Evolutionary conservation across 2,888 invertebrate genomes (phyloP).

Genomic region (Choreutis nemorana): DNA sequence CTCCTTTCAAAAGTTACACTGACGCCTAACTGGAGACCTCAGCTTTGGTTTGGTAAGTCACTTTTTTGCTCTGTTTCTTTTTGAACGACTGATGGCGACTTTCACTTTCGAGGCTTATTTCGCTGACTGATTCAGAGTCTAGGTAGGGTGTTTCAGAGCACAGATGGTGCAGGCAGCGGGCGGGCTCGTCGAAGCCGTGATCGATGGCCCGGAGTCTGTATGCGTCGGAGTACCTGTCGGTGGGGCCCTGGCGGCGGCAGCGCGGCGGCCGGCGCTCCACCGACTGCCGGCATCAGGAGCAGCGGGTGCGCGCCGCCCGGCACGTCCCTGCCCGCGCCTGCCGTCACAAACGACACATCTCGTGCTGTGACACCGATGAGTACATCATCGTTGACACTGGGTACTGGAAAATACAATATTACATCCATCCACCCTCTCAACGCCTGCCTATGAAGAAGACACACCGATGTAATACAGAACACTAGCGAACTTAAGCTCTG

Average conservation of each 20-base stretch:
- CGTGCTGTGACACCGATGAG: conserved; percentile 71
- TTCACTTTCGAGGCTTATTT: conserved; percentile 49
- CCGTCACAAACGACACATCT: conserved; percentile 75
- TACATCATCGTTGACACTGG: conserved; percentile 66
- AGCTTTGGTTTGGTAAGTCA: conserved; percentile 51
- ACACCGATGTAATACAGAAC: too few species aligned
- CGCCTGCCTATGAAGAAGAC: too few species aligned
- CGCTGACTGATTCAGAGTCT: conserved; percentile 49
- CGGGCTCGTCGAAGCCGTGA: conserved; percentile 34
- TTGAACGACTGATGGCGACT: conserved; percentile 44
- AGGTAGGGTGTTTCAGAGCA: conserved; percentile 26
- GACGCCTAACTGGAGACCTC: conserved; percentile 27
- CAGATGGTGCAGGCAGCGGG: conserved; percentile 35
- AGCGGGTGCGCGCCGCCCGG: conserved; percentile 37
- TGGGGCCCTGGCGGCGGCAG: conserved; percentile 30
- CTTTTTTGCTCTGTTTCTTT: conserved; percentile 31
- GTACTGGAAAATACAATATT: conserved; percentile 42
- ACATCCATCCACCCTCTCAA: too few species aligned
- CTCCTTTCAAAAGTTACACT: neutral
- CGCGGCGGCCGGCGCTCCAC: conserved; percentile 26
- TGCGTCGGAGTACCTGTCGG: conserved; percentile 17
- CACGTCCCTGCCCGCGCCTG: conserved; percentile 56
- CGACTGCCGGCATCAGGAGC: conserved; percentile 49
- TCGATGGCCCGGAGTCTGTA: conserved; percentile 40
- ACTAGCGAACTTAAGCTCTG: too few species aligned